phyloP scores from a whole-genome alignment of 2,888 invertebrate genomes.

The Sinotaia quadrata region DNA sequence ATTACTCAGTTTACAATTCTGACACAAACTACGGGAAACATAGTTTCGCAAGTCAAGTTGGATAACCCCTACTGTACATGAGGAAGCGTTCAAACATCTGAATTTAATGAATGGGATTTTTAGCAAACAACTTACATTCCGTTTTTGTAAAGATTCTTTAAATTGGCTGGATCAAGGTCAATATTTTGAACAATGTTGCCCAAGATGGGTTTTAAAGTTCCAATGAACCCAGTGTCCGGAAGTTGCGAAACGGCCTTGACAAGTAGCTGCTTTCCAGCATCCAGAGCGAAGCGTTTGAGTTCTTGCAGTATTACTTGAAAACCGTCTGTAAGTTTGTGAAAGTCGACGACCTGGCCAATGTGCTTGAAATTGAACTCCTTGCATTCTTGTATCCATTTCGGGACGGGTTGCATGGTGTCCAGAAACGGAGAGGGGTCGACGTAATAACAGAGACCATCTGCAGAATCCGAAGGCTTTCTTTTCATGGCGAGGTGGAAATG shows the following conservation, averaged over 20 bases:
- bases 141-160: not conserved
- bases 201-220: not conserved
- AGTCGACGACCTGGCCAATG: slow-evolving; percentile 38
- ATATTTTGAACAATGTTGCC: not conserved
- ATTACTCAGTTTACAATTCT: too few relatives aligned
- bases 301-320: slow-evolving; percentile 11
- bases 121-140: too few relatives aligned
- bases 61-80: too few relatives aligned
- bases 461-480: slow-evolving; percentile 18
- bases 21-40: too few relatives aligned
- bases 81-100: too few relatives aligned
- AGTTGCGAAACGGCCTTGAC: not conserved
- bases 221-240: not conserved
- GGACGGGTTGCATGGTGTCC: slow-evolving; percentile 42
- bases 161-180: not conserved
- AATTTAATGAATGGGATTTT: too few relatives aligned
- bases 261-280: not conserved
- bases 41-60: too few relatives aligned
- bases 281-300: not conserved
- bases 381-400: slow-evolving; percentile 49
- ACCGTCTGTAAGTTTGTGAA: slow-evolving; percentile 21
- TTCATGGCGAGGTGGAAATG: slow-evolving; percentile 47
- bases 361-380: slow-evolving; percentile 44
- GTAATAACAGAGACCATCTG: slow-evolving; percentile 38
- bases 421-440: slow-evolving; percentile 49